Conservation (phyloP, 2,113 vertebrate species). For the Meles meles region DNA sequence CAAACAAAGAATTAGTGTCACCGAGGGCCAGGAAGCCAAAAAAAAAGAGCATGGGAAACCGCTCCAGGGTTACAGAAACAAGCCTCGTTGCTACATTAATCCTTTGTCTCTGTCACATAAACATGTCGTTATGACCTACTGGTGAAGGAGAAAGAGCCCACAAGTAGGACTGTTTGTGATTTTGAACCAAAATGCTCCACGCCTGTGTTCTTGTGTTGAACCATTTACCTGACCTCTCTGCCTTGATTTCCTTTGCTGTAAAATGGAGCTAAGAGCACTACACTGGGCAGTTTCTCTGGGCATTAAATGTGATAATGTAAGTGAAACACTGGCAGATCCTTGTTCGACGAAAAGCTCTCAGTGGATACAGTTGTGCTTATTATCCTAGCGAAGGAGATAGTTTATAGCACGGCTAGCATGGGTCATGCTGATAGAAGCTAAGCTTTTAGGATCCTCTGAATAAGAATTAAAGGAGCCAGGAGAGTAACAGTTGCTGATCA, state of each 20-base stretch:
- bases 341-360: neutral
- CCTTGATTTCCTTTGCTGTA: constrained; percentile 3
- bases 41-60: neutral
- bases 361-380: neutral
- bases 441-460: neutral
- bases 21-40: neutral
- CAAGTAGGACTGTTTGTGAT: neutral
- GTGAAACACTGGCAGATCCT: neutral
- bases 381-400: neutral
- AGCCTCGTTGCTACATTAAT: neutral
- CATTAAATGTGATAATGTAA: neutral
- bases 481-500: neutral
- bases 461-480: neutral
- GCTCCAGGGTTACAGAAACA: neutral
- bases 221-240: neutral
- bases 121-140: neutral
- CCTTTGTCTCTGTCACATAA: constrained; percentile 1
- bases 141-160: neutral
- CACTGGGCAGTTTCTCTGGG: neutral
- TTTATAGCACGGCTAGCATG: neutral
- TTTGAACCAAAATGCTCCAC: neutral
- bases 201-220: neutral
- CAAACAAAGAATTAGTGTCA: neutral
- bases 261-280: neutral
- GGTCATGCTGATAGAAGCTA: neutral